A percentile compares a stretch with the other conserved stretches of the same genome.
Evolutionary conservation across 2,888 invertebrate genomes (phyloP).

Genomic region (Idaea dimidiata): DNA sequence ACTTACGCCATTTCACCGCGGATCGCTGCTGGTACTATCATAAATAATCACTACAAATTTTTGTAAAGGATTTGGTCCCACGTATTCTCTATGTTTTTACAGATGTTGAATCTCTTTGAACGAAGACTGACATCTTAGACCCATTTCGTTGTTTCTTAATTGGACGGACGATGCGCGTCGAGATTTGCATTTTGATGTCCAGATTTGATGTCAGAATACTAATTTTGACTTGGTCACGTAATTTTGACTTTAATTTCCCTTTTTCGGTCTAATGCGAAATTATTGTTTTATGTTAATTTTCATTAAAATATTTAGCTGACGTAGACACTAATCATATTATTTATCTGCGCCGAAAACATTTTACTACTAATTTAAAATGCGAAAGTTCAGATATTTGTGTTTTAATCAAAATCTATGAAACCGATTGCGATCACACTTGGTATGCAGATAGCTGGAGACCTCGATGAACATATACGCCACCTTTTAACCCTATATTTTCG

Average conservation of each 20-base stretch:
- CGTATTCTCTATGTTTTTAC: neutral
- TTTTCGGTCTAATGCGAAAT: conserved; percentile 11
- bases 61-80: too few relatives aligned
- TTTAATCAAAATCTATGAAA: too few relatives aligned
- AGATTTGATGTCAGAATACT: conserved; percentile 48
- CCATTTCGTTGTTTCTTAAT: conserved; percentile 57
- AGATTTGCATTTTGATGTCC: conserved; percentile 72
- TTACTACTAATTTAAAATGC: too few relatives aligned
- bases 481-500: too few relatives aligned
- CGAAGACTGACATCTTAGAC: conserved; percentile 47
- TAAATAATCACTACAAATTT: too few relatives aligned
- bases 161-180: conserved; percentile 55
- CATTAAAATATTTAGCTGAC: conserved; percentile 3
- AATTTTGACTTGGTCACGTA: conserved; percentile 51
- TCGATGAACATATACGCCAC: too few relatives aligned
- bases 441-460: too few relatives aligned
- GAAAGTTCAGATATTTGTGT: too few relatives aligned
- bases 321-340: neutral
- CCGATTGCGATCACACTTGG: too few relatives aligned
- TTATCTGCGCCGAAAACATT: neutral
- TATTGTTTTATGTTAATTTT: conserved; percentile 4
- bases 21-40: too few relatives aligned
- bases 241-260: conserved; percentile 25
- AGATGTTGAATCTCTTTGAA: neutral
- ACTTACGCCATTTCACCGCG: too few relatives aligned